Percentiles rank a stretch among this genome's conserved stretches.
Conservation (phyloP, 2,888 invertebrate species). For the Lydus trimaculatus region DNA sequence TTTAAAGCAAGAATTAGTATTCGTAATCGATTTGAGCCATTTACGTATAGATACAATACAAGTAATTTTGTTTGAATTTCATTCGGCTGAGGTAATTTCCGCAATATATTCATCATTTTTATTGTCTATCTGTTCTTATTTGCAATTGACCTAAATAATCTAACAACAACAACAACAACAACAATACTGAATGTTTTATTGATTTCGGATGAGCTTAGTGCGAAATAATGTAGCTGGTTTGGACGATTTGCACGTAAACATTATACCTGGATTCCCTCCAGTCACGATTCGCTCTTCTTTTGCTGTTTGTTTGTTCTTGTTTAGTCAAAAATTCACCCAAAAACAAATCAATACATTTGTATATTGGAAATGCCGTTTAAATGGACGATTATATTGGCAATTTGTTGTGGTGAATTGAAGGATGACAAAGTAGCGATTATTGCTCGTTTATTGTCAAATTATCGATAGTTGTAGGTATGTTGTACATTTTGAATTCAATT, state of each 20-base stretch:
- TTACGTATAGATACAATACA: background rate
- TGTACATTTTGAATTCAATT: too few relatives aligned
- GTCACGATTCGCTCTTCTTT: background rate
- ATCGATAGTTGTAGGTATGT: too few relatives aligned
- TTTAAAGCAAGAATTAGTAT: too few relatives aligned
- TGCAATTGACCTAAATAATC: constrained; percentile 15
- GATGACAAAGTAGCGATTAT: too few relatives aligned
- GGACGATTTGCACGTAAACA: background rate
- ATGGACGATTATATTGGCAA: too few relatives aligned
- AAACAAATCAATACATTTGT: too few relatives aligned
- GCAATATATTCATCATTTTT: constrained; percentile 15
- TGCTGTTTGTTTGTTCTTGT: too few relatives aligned
- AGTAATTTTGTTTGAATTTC: background rate
- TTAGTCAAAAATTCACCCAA: too few relatives aligned
- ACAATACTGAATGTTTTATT: background rate
- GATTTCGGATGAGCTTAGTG: constrained; percentile 1
- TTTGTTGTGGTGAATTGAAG: too few relatives aligned
- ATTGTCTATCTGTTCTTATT: constrained; percentile 13
- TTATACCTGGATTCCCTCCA: background rate
- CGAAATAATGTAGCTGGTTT: background rate
- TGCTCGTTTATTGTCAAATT: too few relatives aligned
- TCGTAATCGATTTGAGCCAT: too few relatives aligned
- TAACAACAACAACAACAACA: background rate
- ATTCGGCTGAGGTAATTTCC: constrained; percentile 11
- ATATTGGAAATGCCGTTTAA: too few relatives aligned